phyloP scores from a whole-genome alignment of 2,888 invertebrate species.

The Limenitis camilla region DNA sequence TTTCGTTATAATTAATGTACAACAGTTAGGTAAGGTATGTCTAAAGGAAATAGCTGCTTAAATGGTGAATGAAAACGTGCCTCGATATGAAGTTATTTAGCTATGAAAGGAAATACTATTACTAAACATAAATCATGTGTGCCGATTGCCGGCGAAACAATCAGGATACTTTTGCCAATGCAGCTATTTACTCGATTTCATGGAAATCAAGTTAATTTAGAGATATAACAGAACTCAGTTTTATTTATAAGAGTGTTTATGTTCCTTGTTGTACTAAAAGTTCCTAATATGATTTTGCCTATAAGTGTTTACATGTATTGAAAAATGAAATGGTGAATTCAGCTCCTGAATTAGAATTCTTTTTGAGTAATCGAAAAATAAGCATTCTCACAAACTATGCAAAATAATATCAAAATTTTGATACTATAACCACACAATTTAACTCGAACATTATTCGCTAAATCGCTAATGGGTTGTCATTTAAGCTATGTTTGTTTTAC shows the following conservation, averaged over 20 bases:
- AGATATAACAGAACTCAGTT: constrained; percentile 31
- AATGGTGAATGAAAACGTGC: neutral
- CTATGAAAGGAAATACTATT: constrained; percentile 37
- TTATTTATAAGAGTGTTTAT: constrained; percentile 34
- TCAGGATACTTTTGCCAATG: constrained; percentile 36
- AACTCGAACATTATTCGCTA: neutral
- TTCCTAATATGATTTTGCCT: neutral
- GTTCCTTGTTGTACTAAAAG: constrained; percentile 30
- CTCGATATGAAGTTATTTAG: neutral
- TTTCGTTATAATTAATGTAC: too few species aligned
- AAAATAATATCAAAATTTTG: too few species aligned
- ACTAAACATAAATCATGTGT: constrained; percentile 46
- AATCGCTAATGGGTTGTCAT: neutral
- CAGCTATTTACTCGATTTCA: constrained; percentile 38
- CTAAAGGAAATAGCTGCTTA: neutral
- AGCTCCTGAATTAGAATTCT: too few species aligned
- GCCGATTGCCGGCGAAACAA: constrained; percentile 12
- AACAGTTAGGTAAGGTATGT: too few species aligned
- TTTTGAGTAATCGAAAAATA: too few species aligned
- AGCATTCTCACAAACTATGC: too few species aligned
- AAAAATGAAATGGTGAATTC: too few species aligned
- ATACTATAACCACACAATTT: neutral
- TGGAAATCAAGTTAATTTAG: constrained; percentile 38
- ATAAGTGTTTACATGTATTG: too few species aligned
- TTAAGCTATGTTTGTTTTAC: neutral